A percentile compares a stretch with the other conserved stretches of the same genome.
phyloP scores from a whole-genome alignment of 23 tunicate species.

The Aplidium turbinatum region DNA sequence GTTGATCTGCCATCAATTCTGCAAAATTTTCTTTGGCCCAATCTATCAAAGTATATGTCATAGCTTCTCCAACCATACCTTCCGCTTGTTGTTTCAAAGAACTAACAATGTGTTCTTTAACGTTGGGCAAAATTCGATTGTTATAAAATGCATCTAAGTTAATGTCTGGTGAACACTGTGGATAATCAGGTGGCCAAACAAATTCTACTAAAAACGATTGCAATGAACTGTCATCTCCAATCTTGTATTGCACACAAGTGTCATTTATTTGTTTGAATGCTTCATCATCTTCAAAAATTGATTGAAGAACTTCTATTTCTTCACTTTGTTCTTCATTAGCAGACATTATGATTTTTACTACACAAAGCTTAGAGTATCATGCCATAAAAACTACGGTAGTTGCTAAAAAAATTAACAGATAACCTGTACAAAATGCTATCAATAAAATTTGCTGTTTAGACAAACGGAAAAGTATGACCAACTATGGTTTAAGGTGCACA shows the following conservation, averaged over 20 bases:
- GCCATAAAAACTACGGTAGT: no score
- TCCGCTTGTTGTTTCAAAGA: constrained; percentile 44
- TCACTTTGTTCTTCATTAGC: constrained; percentile 73
- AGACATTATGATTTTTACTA: constrained; percentile 17
- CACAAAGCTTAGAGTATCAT: no score
- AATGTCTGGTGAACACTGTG: constrained; percentile 46
- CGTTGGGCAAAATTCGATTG: constrained; percentile 55
- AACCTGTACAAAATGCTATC: no score
- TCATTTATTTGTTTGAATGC: constrained; percentile 60
- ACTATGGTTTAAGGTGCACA: no score
- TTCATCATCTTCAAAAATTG: constrained; percentile 88
- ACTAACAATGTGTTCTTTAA: constrained; percentile 45
- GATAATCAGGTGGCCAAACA: constrained; percentile 73
- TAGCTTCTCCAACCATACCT: constrained; percentile 72
- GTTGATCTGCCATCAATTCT: constrained; percentile 63
- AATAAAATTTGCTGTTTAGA: no score
- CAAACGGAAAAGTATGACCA: no score
- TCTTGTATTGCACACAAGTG: constrained; percentile 67
- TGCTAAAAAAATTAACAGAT: no score
- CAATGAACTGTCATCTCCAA: constrained; percentile 58
- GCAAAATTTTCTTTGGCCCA: constrained; percentile 86
- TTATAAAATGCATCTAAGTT: constrained; percentile 79
- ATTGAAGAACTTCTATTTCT: constrained; percentile 69
- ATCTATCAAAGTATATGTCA: constrained; percentile 71
- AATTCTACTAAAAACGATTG: constrained; percentile 81